phyloP scores from a whole-genome alignment of 2,113 vertebrate genomes.

The Microtus richardsoni region DNA sequence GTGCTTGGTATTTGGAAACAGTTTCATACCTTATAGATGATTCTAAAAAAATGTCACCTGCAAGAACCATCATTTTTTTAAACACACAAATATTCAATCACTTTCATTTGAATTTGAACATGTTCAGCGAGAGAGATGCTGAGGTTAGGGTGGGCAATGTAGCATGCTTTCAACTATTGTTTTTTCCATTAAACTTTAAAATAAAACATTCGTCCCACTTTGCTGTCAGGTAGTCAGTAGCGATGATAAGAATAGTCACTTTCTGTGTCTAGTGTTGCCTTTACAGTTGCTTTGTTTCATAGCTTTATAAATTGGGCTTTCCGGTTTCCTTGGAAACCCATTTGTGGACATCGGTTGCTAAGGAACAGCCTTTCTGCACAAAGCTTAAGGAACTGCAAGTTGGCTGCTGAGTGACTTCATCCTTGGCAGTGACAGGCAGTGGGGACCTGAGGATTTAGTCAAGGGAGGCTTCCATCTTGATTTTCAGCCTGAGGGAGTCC shows the following conservation, averaged over 20 bases:
- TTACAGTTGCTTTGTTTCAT: constrained; percentile 85
- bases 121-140: constrained; percentile 54
- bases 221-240: not conserved
- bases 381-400: constrained; percentile 85
- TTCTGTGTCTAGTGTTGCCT: constrained; percentile 65
- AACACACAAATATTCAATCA: not conserved
- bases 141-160: not conserved
- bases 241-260: constrained; percentile 55
- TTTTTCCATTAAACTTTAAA: constrained; percentile 34
- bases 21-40: not conserved
- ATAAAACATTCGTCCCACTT: not conserved
- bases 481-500: constrained; percentile 65
- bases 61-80: not conserved
- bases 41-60: not conserved
- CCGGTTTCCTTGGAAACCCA: constrained; percentile 92
- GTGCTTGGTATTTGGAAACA: constrained; percentile 23
- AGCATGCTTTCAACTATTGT: not conserved
- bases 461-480: constrained; percentile 81
- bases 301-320: constrained; percentile 85
- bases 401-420: constrained; percentile 89
- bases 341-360: constrained; percentile 94
- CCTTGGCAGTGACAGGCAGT: constrained; percentile 78
- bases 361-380: constrained; percentile 92
- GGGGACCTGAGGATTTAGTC: constrained; percentile 74
- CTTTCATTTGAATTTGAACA: constrained; percentile 67